Evolutionary conservation across 2,888 invertebrate species (phyloP), one percentile per base, ranked within the genome.

Genomic region (Philonicus albiceps): DNA sequence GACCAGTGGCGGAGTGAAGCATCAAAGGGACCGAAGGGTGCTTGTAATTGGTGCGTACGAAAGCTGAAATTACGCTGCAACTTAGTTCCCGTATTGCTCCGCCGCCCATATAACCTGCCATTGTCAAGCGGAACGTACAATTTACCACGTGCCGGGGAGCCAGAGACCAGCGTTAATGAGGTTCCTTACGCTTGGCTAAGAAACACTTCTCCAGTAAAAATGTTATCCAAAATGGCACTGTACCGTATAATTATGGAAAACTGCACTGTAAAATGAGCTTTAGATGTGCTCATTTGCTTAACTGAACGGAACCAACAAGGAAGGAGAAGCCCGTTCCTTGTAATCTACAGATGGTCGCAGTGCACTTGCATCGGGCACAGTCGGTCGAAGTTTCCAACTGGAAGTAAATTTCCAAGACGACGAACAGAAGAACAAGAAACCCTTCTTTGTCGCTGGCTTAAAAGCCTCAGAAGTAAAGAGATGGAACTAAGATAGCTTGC

Each of bases 11-110:
- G 13, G 30, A 34, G 34, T 34, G 1, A 6, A 19, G 16, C 49
- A 76, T 22, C 40, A 22, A 76, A 55, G 53, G 81, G 64, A 81
- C 31, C 31, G 34, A 64, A 81, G 55, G 34, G 81, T 81, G 19
- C 64, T 81, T 34, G 53, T 81, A 81, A 81, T 81, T 81, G 81
- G 81, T 81, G 81, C 81, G 81, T 81, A 37, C 49, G 81, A 64
- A 81, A 81, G 64, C 81, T 81, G 55, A 81, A 81, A 81, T 81
- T 64, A 81, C 81, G 34, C 31, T 81, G n/a, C 81, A 34, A 81
- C 81, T 81, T 19, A 81, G 64, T 81, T 64, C 34, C 55, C 22
- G 53, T 19, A 81, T 81, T 81, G 34, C 81, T 34, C n/a, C 31
- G 19, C 55, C 55, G 34, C n/a, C 81, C 81, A 64, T 81, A 22